Conservation (phyloP, 2,888 invertebrate species). For the Tachina lurida region DNA sequence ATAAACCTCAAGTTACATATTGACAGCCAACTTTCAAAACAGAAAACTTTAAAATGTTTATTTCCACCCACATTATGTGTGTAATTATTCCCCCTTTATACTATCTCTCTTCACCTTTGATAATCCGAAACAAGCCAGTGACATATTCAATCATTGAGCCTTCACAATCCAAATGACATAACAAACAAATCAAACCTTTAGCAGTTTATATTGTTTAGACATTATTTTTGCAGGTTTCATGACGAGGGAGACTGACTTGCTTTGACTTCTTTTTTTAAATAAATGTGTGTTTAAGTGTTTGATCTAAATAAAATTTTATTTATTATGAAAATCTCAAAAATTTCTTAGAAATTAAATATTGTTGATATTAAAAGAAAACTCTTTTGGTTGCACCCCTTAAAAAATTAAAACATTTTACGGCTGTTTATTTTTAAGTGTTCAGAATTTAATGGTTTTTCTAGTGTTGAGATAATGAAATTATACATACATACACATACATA, state of each 20-base stretch:
- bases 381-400: neutral
- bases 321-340: slow-evolving; percentile 1
- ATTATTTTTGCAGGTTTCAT: neutral
- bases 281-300: neutral
- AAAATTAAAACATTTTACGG: neutral
- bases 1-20: slow-evolving; percentile 12
- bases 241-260: neutral
- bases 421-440: slow-evolving; percentile 8
- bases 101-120: too few species aligned
- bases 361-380: neutral
- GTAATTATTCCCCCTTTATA: neutral
- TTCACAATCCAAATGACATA: slow-evolving; percentile 20
- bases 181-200: slow-evolving; percentile 45
- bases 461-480: neutral
- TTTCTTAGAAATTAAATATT: neutral
- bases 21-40: neutral
- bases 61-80: neutral
- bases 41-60: neutral
- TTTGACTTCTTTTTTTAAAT: neutral
- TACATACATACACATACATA: neutral
- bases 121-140: neutral
- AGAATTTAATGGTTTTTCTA: slow-evolving; percentile 6
- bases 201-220: slow-evolving; percentile 15
- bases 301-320: slow-evolving; percentile 2
- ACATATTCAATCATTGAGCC: slow-evolving; percentile 1